Percentiles rank a stretch among this genome's conserved stretches.
Evolutionary conservation across 92 coral and sea anemone species (phyloP).

Genomic region (Phenganax subtilis): DNA sequence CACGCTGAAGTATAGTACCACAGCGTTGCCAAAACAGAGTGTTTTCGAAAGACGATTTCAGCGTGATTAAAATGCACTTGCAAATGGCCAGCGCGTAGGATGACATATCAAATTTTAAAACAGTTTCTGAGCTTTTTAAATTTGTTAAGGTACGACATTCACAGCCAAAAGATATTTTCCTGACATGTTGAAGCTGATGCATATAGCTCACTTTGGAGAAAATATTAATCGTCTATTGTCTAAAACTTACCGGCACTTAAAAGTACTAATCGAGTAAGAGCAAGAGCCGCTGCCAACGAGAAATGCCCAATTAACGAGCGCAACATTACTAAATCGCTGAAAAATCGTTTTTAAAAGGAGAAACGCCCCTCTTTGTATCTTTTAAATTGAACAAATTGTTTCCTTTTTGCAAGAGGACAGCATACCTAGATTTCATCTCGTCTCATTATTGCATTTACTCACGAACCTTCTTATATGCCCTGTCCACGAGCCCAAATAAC

Average conservation of each 20-base stretch:
- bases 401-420: not conserved
- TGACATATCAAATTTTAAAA: no score
- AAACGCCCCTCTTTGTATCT: not conserved
- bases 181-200: no score
- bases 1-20: not conserved
- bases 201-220: not conserved
- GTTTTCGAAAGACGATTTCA: no score
- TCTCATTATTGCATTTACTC: not conserved
- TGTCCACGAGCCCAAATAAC: not conserved
- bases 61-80: no score
- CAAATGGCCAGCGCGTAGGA: no score
- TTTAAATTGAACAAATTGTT: conserved; percentile 4
- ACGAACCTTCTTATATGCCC: not conserved
- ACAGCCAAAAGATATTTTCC: no score
- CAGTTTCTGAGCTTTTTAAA: no score
- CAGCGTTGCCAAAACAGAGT: no score
- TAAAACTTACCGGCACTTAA: not conserved
- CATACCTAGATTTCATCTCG: not conserved
- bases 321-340: not conserved
- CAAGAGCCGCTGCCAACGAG: not conserved
- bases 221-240: not conserved
- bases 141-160: no score
- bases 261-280: not conserved
- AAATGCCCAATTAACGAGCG: not conserved
- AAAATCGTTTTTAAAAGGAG: not conserved